Percentiles rank a stretch among this genome's conserved stretches.
These are phyloP conservation scores for Protonibea diacanthus DNA, from an alignment of 2,797 vertebrate genomes.

Conservation along the genomic window DNA sequence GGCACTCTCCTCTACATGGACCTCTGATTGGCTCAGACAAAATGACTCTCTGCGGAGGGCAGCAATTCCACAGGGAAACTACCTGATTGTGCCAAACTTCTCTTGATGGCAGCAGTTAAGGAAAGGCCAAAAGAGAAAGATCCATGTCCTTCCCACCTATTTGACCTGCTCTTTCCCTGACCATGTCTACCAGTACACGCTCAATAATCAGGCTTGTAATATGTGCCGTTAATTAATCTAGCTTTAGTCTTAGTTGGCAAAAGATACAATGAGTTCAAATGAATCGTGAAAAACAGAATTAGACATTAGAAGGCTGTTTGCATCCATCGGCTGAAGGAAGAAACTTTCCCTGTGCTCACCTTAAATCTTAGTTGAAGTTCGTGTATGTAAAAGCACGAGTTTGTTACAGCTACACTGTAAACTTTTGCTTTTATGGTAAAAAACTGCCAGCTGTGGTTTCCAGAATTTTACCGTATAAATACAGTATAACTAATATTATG, in stretches of 20 bases:
- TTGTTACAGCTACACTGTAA: not conserved
- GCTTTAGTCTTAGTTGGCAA: slow-evolving; percentile 4
- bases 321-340: not conserved
- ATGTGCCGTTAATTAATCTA: slow-evolving; percentile 18
- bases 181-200: slow-evolving; percentile 2
- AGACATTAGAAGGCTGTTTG: not conserved
- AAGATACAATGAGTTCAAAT: not conserved
- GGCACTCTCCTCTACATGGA: slow-evolving; percentile 63
- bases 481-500: no score
- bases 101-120: slow-evolving; percentile 62
- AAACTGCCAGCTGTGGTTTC: no score
- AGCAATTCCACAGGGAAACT: slow-evolving; percentile 66
- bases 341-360: not conserved
- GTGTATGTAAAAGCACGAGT: not conserved
- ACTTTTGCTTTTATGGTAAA: no score
- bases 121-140: slow-evolving; percentile 63
- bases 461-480: no score
- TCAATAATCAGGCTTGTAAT: slow-evolving; percentile 23
- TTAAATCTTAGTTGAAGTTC: not conserved
- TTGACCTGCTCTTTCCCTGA: slow-evolving; percentile 22
- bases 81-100: slow-evolving; percentile 73
- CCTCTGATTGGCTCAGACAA: slow-evolving; percentile 72
- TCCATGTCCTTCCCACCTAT: slow-evolving; percentile 39
- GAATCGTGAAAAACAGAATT: not conserved
- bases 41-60: slow-evolving; percentile 64